These are phyloP conservation scores for Callipepla californica DNA, from an alignment of 2,113 vertebrate species.

Conservation along the genomic window DNA sequence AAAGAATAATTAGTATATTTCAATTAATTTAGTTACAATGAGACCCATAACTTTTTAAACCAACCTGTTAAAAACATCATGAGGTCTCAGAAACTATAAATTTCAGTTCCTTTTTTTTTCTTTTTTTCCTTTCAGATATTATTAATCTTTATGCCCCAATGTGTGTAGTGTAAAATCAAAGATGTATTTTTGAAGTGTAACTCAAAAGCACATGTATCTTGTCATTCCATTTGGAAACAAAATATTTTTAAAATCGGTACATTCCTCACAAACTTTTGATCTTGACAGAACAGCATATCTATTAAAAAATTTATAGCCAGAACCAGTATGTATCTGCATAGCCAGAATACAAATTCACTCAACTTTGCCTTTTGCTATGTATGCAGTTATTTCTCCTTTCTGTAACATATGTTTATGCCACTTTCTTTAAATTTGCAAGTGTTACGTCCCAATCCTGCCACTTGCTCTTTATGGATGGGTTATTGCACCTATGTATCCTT, in stretches of 20 bases:
- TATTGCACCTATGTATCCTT: slow-evolving; percentile 36
- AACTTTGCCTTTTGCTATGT: neutral
- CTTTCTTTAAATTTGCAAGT: slow-evolving; percentile 32
- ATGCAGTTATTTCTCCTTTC: slow-evolving; percentile 12
- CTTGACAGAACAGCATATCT: neutral
- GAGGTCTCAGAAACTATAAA: neutral
- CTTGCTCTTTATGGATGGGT: neutral
- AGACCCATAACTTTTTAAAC: neutral
- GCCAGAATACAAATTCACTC: neutral
- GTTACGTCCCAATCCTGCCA: slow-evolving; percentile 40
- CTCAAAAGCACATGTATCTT: slow-evolving; percentile 30
- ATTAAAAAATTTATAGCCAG: neutral
- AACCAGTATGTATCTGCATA: neutral
- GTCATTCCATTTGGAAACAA: neutral
- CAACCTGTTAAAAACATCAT: neutral
- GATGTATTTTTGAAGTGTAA: neutral
- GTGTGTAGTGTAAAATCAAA: neutral
- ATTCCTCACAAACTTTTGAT: slow-evolving; percentile 48
- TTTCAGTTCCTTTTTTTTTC: neutral
- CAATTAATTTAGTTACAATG: neutral
- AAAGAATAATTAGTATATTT: neutral
- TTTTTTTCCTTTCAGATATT: neutral
- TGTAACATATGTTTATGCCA: neutral
- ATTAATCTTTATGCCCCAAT: neutral
- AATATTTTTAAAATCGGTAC: slow-evolving; percentile 19